Conservation (phyloP, 2,888 invertebrate species). For the Dorcus hopei region DNA sequence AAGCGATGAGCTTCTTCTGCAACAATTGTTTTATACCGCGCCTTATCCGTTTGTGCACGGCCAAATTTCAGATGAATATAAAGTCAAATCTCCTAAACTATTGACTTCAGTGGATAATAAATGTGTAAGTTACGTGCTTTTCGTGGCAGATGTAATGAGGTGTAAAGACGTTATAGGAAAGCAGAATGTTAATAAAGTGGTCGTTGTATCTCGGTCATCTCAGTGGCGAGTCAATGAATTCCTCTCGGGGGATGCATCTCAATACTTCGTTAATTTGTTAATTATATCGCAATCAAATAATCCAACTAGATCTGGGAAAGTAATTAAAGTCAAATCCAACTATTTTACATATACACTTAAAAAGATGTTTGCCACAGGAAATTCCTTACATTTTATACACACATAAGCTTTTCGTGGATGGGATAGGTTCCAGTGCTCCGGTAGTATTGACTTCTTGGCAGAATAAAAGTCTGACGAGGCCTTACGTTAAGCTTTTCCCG, state of each 20-base stretch:
- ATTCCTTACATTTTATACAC: constrained; percentile 71
- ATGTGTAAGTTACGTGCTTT: constrained; percentile 65
- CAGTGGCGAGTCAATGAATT: constrained; percentile 76
- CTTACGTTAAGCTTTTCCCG: constrained; percentile 65
- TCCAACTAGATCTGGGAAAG: neutral
- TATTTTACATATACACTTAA: neutral
- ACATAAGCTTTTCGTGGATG: constrained; percentile 69
- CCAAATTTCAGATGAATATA: constrained; percentile 54
- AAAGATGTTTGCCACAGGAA: constrained; percentile 51
- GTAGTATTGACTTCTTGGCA: constrained; percentile 70
- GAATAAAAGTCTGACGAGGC: constrained; percentile 60
- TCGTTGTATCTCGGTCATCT: constrained; percentile 66
- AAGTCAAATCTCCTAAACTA: constrained; percentile 50
- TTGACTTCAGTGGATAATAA: constrained; percentile 46
- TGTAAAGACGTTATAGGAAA: constrained; percentile 60
- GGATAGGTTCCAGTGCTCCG: constrained; percentile 67
- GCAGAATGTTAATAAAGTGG: constrained; percentile 61
- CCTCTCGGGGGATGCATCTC: constrained; percentile 58
- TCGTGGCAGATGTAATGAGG: constrained; percentile 62
- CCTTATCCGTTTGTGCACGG: constrained; percentile 63
- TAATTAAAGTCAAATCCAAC: neutral
- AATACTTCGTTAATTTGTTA: constrained; percentile 67
- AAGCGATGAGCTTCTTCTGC: constrained; percentile 56
- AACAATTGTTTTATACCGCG: constrained; percentile 57
- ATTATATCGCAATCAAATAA: constrained; percentile 61